Evolutionary conservation across 1,140 invertebrate genomes (phyloP).

Genomic region (Sinonovacula constricta): DNA sequence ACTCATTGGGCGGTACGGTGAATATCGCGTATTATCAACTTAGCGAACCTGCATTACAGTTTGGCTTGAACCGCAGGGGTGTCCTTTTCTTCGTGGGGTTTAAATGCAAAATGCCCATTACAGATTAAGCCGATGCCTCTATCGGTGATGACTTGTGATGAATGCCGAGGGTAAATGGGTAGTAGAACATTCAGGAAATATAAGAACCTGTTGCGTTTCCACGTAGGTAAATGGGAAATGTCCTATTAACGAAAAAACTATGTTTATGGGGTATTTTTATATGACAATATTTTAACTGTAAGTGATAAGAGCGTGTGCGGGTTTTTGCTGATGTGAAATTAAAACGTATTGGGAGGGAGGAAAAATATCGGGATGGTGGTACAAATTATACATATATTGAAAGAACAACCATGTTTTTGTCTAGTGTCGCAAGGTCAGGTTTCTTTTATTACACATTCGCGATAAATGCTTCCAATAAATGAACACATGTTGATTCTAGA

Average conservation of each 20-base stretch:
- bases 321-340: too few species aligned
- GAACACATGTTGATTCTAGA: too few species aligned
- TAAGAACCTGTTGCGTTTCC: neutral
- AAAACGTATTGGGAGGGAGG: too few species aligned
- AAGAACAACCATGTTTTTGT: too few species aligned
- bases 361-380: too few species aligned
- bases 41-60: neutral
- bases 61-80: neutral
- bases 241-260: neutral
- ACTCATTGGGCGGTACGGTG: neutral
- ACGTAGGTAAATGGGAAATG: neutral
- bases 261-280: neutral
- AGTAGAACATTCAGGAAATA: neutral
- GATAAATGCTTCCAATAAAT: too few species aligned
- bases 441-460: too few species aligned
- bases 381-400: too few species aligned
- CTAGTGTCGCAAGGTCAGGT: too few species aligned
- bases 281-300: too few species aligned
- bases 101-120: slow-evolving; percentile 1
- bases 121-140: neutral
- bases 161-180: neutral
- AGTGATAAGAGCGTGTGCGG: too few species aligned
- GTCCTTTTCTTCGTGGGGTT: neutral
- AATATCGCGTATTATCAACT: neutral
- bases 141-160: neutral